Conservation (phyloP, 1,140 invertebrate species). For the Orussus abietinus region DNA sequence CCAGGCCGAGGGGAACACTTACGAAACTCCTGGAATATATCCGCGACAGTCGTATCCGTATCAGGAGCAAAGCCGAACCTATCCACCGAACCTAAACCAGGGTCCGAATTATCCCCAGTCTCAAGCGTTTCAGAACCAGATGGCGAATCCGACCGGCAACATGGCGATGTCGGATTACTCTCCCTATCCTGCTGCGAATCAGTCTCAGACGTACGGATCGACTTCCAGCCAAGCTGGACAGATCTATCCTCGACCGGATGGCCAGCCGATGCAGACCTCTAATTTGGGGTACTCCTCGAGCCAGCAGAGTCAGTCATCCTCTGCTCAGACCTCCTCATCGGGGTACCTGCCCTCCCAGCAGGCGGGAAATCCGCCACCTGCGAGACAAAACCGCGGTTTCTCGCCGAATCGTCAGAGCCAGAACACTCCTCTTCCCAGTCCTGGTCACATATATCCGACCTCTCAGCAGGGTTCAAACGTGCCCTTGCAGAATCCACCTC, state of each 20-base stretch:
- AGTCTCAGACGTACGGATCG: conserved; percentile 32
- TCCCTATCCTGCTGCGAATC: conserved; percentile 31
- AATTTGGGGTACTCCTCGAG: conserved; percentile 25
- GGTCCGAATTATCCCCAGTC: conserved; percentile 34
- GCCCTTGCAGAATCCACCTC: conserved; percentile 19
- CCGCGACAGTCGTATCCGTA: conserved; percentile 31
- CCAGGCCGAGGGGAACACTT: conserved; percentile 34
- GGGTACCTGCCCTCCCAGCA: conserved; percentile 25
- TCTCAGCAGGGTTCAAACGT: conserved; percentile 19
- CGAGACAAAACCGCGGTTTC: conserved; percentile 21
- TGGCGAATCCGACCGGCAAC: conserved; percentile 31
- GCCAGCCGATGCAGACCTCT: conserved; percentile 31
- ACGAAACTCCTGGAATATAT: conserved; percentile 35
- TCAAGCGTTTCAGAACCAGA: conserved; percentile 28
- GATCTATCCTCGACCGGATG: conserved; percentile 26
- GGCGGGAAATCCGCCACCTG: conserved; percentile 1
- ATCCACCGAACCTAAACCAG: conserved; percentile 34
- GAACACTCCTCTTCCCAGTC: conserved; percentile 26
- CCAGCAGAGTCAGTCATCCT: conserved; percentile 25
- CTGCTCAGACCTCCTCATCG: conserved; percentile 14
- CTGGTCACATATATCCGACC: conserved; percentile 15
- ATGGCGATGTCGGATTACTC: conserved; percentile 39
- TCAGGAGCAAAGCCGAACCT: conserved; percentile 31
- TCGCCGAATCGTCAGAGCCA: conserved; percentile 31
- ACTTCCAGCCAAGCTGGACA: conserved; percentile 19